These are phyloP conservation scores for Conger conger DNA, from an alignment of 2,113 vertebrate genomes.

Conservation along the genomic window DNA sequence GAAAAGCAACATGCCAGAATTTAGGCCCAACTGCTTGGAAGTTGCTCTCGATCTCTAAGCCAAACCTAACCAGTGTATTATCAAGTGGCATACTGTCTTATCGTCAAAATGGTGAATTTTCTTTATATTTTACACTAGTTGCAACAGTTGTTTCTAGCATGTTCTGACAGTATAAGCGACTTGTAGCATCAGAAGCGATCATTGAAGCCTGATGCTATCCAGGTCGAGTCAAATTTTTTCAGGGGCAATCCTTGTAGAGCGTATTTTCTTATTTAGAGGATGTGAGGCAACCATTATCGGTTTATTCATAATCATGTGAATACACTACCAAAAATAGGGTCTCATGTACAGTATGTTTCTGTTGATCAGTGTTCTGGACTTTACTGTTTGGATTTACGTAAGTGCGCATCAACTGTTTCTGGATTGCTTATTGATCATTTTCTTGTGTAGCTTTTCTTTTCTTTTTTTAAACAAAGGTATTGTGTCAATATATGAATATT, in stretches of 20 bases:
- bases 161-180: neutral
- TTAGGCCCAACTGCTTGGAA: neutral
- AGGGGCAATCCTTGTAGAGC: neutral
- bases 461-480: conserved; percentile 60
- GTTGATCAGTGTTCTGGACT: conserved; percentile 37
- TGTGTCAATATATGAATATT: conserved; percentile 74
- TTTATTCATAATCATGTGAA: conserved; percentile 71
- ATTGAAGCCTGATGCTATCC: neutral
- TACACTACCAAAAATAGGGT: conserved; percentile 57
- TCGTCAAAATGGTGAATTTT: conserved; percentile 16
- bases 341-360: conserved; percentile 46
- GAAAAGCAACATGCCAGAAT: neutral
- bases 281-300: conserved; percentile 93
- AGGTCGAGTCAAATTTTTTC: neutral
- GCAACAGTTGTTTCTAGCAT: neutral
- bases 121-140: neutral
- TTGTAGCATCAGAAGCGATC: neutral
- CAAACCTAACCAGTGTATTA: neutral
- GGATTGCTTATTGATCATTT: conserved; percentile 16
- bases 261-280: conserved; percentile 51
- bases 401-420: neutral
- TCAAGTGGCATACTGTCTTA: conserved; percentile 29
- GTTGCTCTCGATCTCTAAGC: neutral
- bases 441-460: conserved; percentile 7
- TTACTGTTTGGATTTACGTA: conserved; percentile 39